phyloP scores from a whole-genome alignment of 2,888 invertebrate species.

The Neoitamus cyanurus region DNA sequence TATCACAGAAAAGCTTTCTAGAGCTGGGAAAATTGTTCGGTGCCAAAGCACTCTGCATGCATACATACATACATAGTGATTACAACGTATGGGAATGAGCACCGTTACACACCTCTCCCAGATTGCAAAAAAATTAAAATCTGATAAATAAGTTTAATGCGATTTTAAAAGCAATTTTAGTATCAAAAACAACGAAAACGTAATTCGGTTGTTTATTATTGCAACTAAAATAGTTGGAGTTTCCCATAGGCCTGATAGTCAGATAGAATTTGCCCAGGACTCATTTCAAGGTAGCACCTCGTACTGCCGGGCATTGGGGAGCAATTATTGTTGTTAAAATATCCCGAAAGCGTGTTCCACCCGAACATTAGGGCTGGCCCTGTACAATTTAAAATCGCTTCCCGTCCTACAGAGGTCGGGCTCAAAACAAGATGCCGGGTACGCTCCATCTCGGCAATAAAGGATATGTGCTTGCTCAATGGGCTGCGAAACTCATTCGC shows the following conservation, averaged over 20 bases:
- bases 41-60: background rate
- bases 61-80: background rate
- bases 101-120: background rate
- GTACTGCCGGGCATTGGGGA: background rate
- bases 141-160: background rate
- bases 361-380: background rate
- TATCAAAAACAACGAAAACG: background rate
- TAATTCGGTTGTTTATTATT: background rate
- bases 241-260: background rate
- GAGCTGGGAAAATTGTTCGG: background rate
- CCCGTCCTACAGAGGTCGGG: background rate
- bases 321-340: background rate
- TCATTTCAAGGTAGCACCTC: background rate
- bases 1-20: background rate
- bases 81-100: background rate
- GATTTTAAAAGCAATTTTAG: background rate
- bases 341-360: background rate
- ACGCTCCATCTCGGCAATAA: background rate
- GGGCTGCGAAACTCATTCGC: constrained; percentile 13
- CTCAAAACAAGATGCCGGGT: background rate
- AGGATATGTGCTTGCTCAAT: constrained; percentile 11
- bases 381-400: constrained; percentile 18
- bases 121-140: background rate
- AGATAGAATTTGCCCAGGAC: background rate
- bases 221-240: background rate